Percentiles rank a stretch among this genome's conserved stretches.
Evolutionary conservation across 2,113 vertebrate genomes (phyloP).

Genomic region (Orientallactaga bullata): DNA sequence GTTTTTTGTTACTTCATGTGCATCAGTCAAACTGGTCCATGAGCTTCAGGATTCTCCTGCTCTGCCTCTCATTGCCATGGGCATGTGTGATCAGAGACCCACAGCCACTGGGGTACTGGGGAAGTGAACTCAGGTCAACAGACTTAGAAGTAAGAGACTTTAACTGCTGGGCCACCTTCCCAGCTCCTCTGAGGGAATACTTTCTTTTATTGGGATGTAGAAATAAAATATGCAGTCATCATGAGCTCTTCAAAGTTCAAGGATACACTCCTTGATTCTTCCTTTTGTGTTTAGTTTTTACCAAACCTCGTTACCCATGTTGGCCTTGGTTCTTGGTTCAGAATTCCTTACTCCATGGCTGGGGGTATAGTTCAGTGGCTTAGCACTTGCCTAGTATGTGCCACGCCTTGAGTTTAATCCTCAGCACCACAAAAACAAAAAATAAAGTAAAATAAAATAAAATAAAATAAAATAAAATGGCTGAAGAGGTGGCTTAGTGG

Average conservation of each 20-base stretch:
- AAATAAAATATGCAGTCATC: neutral
- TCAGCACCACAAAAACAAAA: neutral
- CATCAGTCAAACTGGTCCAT: too few relatives aligned
- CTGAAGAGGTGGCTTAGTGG: too few relatives aligned
- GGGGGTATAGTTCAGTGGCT: neutral
- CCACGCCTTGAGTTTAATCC: neutral
- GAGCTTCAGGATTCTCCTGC: too few relatives aligned
- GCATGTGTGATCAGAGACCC: too few relatives aligned
- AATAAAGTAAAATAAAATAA: neutral
- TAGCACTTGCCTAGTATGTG: neutral
- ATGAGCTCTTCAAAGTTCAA: neutral
- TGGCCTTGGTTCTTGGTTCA: conserved; percentile 23
- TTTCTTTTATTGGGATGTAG: conserved; percentile 35
- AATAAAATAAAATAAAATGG: too few relatives aligned
- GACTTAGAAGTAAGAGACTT: too few relatives aligned
- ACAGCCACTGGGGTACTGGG: too few relatives aligned
- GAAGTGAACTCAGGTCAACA: too few relatives aligned
- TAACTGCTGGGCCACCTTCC: too few relatives aligned
- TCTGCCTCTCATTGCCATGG: too few relatives aligned
- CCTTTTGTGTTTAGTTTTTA: conserved; percentile 42
- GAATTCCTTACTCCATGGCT: conserved; percentile 1
- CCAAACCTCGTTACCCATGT: neutral
- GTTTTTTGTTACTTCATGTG: too few relatives aligned
- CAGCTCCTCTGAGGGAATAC: too few relatives aligned
- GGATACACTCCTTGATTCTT: neutral